phyloP scores from a whole-genome alignment of 2,113 vertebrate species.

The Notechis scutatus region DNA sequence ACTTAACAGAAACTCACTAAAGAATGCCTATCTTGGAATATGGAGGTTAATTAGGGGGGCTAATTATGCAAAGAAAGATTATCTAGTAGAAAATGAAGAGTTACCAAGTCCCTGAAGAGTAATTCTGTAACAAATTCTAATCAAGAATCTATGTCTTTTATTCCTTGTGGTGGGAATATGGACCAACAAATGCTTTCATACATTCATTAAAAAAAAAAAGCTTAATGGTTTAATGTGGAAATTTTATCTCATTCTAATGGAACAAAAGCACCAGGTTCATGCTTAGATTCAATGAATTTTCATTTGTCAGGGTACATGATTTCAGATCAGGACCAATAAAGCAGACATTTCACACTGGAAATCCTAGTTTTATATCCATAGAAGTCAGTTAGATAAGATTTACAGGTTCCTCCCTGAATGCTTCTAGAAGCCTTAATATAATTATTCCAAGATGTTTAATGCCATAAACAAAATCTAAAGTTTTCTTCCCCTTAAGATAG shows the following conservation, averaged over 20 bases:
- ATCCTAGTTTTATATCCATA: constrained; percentile 18
- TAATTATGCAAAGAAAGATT: constrained; percentile 86
- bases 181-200: constrained; percentile 44
- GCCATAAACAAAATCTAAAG: constrained; percentile 33
- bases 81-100: constrained; percentile 89
- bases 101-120: constrained; percentile 84
- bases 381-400: constrained; percentile 27
- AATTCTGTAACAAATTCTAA: not conserved
- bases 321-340: constrained; percentile 28
- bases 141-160: constrained; percentile 37
- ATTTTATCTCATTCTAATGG: constrained; percentile 54
- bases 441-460: constrained; percentile 7
- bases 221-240: constrained; percentile 45
- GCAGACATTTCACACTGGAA: not conserved
- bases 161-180: constrained; percentile 50
- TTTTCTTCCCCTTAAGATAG: constrained; percentile 7
- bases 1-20: constrained; percentile 62
- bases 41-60: constrained; percentile 86
- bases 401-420: not conserved
- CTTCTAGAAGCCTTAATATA: not conserved
- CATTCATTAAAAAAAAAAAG: constrained; percentile 37
- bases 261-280: constrained; percentile 22
- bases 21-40: constrained; percentile 83
- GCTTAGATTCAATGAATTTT: constrained; percentile 8
- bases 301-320: constrained; percentile 35